Conservation (phyloP, 2,888 invertebrate species). For the Ischnus inquisitorius region DNA sequence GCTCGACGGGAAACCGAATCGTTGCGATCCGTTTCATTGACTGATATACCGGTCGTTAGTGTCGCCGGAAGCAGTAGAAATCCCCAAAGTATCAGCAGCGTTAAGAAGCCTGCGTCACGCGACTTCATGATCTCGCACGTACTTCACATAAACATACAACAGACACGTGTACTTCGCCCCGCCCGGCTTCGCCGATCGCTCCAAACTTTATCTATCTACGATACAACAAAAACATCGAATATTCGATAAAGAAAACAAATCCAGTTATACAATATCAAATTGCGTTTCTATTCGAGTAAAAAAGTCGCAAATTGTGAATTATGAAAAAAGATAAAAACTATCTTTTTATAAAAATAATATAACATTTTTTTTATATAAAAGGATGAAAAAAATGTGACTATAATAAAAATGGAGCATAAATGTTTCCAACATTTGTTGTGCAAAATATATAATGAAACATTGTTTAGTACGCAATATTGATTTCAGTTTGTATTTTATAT, state of each 20-base stretch:
- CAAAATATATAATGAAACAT: too few species aligned
- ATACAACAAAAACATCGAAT: background rate
- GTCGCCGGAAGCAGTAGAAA: conserved; percentile 34
- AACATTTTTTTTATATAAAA: too few species aligned
- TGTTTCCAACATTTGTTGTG: too few species aligned
- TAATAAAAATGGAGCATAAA: too few species aligned
- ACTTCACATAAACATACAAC: conserved; percentile 14
- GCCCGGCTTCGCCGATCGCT: too few species aligned
- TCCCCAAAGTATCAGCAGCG: conserved; percentile 54
- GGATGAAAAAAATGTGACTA: too few species aligned
- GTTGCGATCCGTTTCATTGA: conserved; percentile 18
- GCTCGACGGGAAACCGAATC: background rate
- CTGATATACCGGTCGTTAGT: conserved; percentile 19
- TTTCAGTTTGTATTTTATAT: background rate
- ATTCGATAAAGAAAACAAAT: too few species aligned
- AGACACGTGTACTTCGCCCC: background rate
- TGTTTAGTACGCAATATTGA: too few species aligned
- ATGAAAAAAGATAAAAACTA: too few species aligned
- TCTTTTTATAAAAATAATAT: too few species aligned
- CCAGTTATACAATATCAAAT: background rate
- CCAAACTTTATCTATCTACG: background rate
- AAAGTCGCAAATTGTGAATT: too few species aligned
- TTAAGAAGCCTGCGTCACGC: conserved; percentile 22
- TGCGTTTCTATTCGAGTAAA: too few species aligned
- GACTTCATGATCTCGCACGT: conserved; percentile 21